Base-by-base conservation (phyloP, 2,113 vertebrate genomes). In the Eudyptes chrysolophus region DNA sequence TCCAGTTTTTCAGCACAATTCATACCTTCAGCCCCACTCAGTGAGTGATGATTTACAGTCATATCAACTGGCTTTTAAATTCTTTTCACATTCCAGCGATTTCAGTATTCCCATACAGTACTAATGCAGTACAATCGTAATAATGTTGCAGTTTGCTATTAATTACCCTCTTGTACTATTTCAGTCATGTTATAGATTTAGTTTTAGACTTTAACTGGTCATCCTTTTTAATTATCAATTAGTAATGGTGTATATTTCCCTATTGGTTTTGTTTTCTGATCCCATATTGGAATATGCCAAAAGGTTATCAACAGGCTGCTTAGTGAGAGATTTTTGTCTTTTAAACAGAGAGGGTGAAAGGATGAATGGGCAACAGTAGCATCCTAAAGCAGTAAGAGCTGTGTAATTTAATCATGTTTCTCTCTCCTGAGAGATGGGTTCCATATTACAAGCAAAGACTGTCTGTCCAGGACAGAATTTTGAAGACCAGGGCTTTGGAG, bases 21-120 rank as follows among this genome's bases (percentile, higher is more conserved):
- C 89, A 25, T 90, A 92, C 72, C 86, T 92, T 87, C 94, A 89
- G 75, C 46, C 89, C 61, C 44, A 18, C 83, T 92, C 85, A 84
- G 44, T 11, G 42, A 69, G 84, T 69, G 87, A 36, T 91, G 79
- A 69, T 92, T 90, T 96, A 55, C 40, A 78, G 51, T 60, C 36
- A 5, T 74, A n/a, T 76, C 57, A 94, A 65, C 72, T 88, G 83
- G 26, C 49, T 78, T 70, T 21, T 32, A 36, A 71, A 90, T 76
- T 85, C 78, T 84, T 87, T 54, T 94, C 42, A 27, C 25, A 25
- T 85, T 80, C 16, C 40, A 81, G 91, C 94, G 79, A 34, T 58
- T 87, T 92, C 83, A 84, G 68, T 92, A 55, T 89, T 96, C 87
- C 83, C 90, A 78, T 64, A 76, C 4, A 51, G 71, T 72, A 42